Base-by-base conservation (phyloP, 2,888 invertebrate species). In the Helobdella robusta region DNA sequence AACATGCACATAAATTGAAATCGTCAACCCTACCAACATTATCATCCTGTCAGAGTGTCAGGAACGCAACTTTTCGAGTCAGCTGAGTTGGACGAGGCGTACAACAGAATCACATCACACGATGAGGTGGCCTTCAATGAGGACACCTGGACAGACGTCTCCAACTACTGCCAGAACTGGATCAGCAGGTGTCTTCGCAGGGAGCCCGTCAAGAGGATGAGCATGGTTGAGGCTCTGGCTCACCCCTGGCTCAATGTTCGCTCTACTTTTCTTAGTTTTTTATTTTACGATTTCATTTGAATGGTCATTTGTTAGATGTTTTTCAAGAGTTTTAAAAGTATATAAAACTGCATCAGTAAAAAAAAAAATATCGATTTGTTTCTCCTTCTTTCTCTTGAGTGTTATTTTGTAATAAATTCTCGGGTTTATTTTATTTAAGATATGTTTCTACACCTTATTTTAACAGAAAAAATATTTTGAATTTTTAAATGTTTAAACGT, bases 191-290 rank as follows among this genome's bases (percentile, higher is more conserved):
- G 62, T 25, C 54, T 67, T 11, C 46, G 54, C 52, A 48, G 28
- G 32, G 67, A 64, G 50, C 66, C 30, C 70, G 77, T 78, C 59
- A 74, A 77, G 68, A 71, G 81, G 64, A 78, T 81, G 80, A 78
- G 78, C 1, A 79, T 80, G 54, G 75, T 76, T 59, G 78, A 81
- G 64, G 79, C 80, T 20, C 69, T 81, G 40, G 73, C 75, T 58
- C 80, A 81, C 70, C 79, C 80, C 15, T 81, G 80, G 81, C 76
- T 81, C 52, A 78, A 78, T 70, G 81, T 81, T 73, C 75, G 79
- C 75, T 30, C 15, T 44, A 15, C 23, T 40, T 11, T 6, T 15
- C 35, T 36, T 36, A 11, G 6, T n/a, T 40, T 20, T 6, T 15
- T 20, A 18, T 11, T 56, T 25, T 30, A 56, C 30, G 8, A 23